Evolutionary conservation across 2,113 vertebrate genomes (phyloP).

Genomic region (Australoheros scitulus): DNA sequence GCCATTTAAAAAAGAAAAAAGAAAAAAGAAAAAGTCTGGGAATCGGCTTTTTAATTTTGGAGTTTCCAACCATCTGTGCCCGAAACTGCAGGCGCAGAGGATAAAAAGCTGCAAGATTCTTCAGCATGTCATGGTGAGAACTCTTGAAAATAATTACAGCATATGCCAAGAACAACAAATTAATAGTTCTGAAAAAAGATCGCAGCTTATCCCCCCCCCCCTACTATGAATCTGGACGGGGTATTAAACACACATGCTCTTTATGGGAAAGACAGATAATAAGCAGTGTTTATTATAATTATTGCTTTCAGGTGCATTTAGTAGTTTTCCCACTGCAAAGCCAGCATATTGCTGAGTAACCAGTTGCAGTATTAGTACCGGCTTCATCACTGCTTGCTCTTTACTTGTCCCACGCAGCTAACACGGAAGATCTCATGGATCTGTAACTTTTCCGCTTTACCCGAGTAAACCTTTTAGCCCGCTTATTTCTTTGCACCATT

Average conservation of each 20-base stretch:
- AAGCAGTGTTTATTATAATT: slow-evolving; percentile 10
- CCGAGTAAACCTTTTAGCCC: no score
- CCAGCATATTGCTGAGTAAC: neutral
- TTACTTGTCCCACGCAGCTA: neutral
- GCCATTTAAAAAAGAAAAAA: neutral
- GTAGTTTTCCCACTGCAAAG: slow-evolving; percentile 5
- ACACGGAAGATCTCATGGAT: neutral
- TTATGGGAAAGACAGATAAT: slow-evolving; percentile 10
- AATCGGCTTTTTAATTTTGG: neutral
- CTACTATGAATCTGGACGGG: neutral
- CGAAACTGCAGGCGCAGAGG: neutral
- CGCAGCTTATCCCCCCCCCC: neutral
- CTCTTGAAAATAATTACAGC: slow-evolving; percentile 16
- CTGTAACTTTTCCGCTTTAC: no score
- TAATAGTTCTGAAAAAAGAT: neutral
- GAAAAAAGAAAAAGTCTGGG: neutral
- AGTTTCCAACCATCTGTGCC: slow-evolving; percentile 45
- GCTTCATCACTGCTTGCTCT: neutral
- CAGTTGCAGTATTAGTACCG: neutral
- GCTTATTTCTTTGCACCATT: neutral
- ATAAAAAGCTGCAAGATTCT: slow-evolving; percentile 1
- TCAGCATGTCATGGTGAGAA: neutral
- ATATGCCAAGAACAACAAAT: slow-evolving; percentile 15
- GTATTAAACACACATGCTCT: neutral
- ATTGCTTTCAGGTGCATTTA: slow-evolving; percentile 7